Percentiles rank a stretch among this genome's conserved stretches.
Evolutionary conservation across 2,888 invertebrate species (phyloP).

Genomic region (Eilema griseolum): DNA sequence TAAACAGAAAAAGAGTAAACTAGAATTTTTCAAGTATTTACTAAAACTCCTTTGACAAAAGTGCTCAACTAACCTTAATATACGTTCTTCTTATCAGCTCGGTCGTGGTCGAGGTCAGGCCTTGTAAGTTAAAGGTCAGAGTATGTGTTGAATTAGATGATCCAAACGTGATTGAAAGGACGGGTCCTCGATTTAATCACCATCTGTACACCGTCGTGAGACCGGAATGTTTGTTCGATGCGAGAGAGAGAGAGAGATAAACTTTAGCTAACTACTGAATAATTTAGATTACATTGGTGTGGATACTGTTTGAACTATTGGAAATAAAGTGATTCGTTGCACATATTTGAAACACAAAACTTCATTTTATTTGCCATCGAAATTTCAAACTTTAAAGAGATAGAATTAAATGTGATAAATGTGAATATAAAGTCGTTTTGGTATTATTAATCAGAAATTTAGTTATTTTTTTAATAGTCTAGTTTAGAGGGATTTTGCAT

Average conservation of each 20-base stretch:
- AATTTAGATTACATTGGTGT: not conserved
- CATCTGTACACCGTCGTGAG: not conserved
- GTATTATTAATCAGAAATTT: too few species aligned
- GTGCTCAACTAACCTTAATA: not conserved
- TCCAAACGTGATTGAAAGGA: constrained; percentile 36
- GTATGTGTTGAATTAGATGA: constrained; percentile 31
- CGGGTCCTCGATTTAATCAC: constrained; percentile 31
- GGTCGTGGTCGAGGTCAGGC: constrained; percentile 13
- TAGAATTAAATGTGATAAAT: not conserved
- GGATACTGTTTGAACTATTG: not conserved
- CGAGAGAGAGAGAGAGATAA: not conserved
- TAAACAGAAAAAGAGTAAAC: not conserved
- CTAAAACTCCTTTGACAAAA: not conserved
- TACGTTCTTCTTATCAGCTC: constrained; percentile 20
- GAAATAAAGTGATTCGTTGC: not conserved
- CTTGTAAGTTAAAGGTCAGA: constrained; percentile 24
- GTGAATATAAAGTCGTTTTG: too few species aligned
- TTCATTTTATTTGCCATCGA: not conserved
- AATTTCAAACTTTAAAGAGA: not conserved
- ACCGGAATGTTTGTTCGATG: not conserved
- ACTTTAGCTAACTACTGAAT: constrained; percentile 1
- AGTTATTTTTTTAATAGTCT: too few species aligned
- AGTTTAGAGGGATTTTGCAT: too few species aligned
- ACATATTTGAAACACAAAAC: not conserved
- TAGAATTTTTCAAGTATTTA: not conserved